Percentiles rank a stretch among this genome's conserved stretches.
Conservation (phyloP, 2,113 vertebrate genomes). For the Sphyrna mokarran region DNA sequence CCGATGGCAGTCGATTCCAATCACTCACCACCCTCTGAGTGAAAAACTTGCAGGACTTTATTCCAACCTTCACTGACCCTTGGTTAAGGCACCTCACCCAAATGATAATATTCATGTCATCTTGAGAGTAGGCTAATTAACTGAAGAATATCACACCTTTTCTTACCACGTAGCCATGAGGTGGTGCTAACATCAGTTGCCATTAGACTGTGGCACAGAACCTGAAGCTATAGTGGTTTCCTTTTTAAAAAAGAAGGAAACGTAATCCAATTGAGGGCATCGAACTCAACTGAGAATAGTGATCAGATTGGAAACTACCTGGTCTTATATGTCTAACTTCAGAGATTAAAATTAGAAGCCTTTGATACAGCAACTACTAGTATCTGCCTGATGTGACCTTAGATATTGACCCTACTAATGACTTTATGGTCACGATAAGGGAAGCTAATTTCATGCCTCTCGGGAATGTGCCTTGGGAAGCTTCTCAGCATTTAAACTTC, state of each 20-base stretch:
- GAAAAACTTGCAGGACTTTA: no score
- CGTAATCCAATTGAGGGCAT: background rate
- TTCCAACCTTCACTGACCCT: background rate
- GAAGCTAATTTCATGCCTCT: background rate
- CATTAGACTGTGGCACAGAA: background rate
- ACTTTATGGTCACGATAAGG: background rate
- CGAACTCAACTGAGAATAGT: background rate
- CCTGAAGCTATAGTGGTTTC: background rate
- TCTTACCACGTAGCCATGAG: background rate
- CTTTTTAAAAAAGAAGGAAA: background rate
- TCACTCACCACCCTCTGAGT: no score
- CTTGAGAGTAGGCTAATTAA: background rate
- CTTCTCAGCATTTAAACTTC: background rate
- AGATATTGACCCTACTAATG: background rate
- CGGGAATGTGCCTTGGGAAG: background rate
- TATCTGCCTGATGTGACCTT: background rate
- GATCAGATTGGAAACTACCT: background rate
- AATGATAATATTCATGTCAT: background rate
- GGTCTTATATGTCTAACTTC: background rate
- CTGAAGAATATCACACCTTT: background rate
- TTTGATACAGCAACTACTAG: background rate
- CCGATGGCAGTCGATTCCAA: no score
- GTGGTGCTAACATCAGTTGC: background rate
- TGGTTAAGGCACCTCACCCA: background rate
- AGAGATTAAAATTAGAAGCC: background rate